Percentiles rank a stretch among this genome's conserved stretches.
phyloP scores from a whole-genome alignment of 2,888 invertebrate species.

The Anorthoa munda region DNA sequence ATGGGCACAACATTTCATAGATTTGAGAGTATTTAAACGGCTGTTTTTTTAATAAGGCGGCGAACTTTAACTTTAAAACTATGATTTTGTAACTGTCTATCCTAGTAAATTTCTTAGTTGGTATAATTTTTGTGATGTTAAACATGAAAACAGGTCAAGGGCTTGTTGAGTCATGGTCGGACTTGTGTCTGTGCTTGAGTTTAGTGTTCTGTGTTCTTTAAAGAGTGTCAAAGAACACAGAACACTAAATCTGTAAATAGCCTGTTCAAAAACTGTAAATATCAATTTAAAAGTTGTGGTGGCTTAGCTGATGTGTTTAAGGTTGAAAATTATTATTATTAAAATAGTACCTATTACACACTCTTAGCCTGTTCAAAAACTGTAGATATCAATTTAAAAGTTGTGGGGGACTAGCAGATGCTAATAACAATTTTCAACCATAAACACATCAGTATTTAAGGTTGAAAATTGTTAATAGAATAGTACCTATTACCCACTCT shows the following conservation, averaged over 20 bases:
- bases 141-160: background rate
- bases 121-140: background rate
- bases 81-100: slow-evolving; percentile 9
- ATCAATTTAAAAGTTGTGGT: too few relatives aligned
- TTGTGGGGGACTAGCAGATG: too few relatives aligned
- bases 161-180: background rate
- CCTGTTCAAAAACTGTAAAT: too few relatives aligned
- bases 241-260: too few relatives aligned
- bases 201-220: too few relatives aligned
- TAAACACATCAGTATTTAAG: too few relatives aligned
- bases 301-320: too few relatives aligned
- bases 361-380: background rate
- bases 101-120: background rate
- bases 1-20: background rate
- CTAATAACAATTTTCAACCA: too few relatives aligned
- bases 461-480: background rate
- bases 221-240: too few relatives aligned
- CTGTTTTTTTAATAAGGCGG: background rate
- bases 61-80: slow-evolving; percentile 20
- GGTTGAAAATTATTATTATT: too few relatives aligned
- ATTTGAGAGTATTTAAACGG: slow-evolving; percentile 6
- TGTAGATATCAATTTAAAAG: background rate
- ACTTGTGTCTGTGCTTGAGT: too few relatives aligned
- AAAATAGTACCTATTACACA: too few relatives aligned
- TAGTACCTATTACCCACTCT: background rate